Evolutionary conservation across 2,888 invertebrate species (phyloP), one percentile per base, ranked within the genome.

Genomic region (Hypercompe scribonia): DNA sequence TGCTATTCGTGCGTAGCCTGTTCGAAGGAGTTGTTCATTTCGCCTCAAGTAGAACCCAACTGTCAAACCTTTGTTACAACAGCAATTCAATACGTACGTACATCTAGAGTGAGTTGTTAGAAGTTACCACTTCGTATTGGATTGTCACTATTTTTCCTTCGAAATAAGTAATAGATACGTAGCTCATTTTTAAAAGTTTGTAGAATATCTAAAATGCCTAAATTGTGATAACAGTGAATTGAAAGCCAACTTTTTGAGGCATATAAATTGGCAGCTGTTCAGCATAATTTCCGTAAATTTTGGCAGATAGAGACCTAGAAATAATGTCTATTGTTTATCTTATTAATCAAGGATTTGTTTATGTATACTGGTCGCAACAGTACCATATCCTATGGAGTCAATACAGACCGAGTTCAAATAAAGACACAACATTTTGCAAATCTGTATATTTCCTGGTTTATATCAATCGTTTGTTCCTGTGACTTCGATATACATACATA

Each of bases 371-470:
- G 2, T 50, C 50, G 24, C 24, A 54, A 10, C 10, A 21, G 21
- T 24, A 7, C 50, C 21, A 46, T 18, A 46, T 46, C 5, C 54
- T n/a, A 58, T 61, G 31, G 31, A 18, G 31, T 18, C 18, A 31
- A 31, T 31, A 18, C 8, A 8, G 15, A 61, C 61, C 5, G 0
- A 65, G 46, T 68, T 50, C 10, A 24, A 85, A 89, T 88, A 84
- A 83, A 89, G 74, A 90, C 82, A 80, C 84, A 73, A 76, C 65
- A 76, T 87, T 87, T 89, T 92, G 92, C 90, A 93, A 92, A 93
- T 92, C 86, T 89, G 89, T 93, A 93, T 93, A 93, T 93, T 93
- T 84, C 84, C 80, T 84, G 85, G 78, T 78, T 84, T 80, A 83
- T 91, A 86, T 84, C 84, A 87, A 85, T 88, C 87, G 82, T 87